phyloP scores from a whole-genome alignment of 2,797 vertebrate genomes.

The Odontamblyopus lacepedii region DNA sequence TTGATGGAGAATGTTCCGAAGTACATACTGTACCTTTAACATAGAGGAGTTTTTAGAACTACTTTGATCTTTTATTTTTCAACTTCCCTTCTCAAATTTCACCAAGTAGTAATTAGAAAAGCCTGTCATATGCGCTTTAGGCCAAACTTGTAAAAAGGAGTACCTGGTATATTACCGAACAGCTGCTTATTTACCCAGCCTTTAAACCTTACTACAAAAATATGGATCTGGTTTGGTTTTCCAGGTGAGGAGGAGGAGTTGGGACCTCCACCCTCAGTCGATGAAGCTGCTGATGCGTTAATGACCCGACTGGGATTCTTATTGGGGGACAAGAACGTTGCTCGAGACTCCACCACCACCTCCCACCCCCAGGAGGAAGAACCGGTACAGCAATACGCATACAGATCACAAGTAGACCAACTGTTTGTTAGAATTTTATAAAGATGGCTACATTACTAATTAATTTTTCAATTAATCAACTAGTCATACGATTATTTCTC shows the following conservation, averaged over 20 bases:
- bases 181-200: not conserved
- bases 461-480: no score
- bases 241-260: conserved; percentile 88
- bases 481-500: no score
- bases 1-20: no score
- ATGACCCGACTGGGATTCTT: conserved; percentile 97
- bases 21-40: no score
- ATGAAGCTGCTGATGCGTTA: conserved; percentile 95
- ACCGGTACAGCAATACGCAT: conserved; percentile 75
- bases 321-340: conserved; percentile 88
- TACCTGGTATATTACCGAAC: no score
- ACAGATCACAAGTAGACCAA: not conserved
- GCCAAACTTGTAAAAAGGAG: no score
- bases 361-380: conserved; percentile 87
- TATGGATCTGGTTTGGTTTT: not conserved
- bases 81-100: no score
- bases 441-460: no score
- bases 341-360: conserved; percentile 81
- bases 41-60: no score
- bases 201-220: not conserved
- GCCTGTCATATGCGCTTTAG: no score
- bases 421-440: not conserved
- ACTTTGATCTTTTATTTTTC: no score
- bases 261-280: conserved; percentile 92
- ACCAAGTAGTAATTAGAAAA: no score